These are phyloP conservation scores for Diceros bicornis DNA, from an alignment of 2,797 vertebrate genomes.

Conservation along the genomic window DNA sequence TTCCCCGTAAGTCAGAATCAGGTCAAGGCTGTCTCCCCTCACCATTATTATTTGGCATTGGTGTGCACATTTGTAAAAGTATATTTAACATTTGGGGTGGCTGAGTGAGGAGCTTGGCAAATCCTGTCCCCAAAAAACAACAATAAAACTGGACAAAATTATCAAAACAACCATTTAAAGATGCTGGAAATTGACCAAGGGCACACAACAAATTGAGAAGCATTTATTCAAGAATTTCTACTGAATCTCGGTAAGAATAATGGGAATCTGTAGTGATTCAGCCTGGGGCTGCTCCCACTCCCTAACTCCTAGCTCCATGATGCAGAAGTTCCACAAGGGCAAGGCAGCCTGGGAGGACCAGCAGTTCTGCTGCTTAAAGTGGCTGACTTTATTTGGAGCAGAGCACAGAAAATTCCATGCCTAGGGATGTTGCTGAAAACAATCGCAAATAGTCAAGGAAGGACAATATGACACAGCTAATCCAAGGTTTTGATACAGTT, in stretches of 20 bases:
- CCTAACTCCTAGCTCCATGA: background rate
- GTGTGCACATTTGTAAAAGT: background rate
- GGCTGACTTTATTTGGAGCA: background rate
- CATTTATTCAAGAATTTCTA: constrained; percentile 20
- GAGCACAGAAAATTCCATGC: background rate
- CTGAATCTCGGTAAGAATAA: background rate
- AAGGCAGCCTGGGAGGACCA: background rate
- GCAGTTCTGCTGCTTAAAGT: background rate
- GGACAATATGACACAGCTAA: background rate
- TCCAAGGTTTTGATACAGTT: background rate
- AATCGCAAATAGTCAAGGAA: background rate
- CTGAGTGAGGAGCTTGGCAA: background rate
- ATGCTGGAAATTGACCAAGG: background rate
- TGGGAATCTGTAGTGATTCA: background rate
- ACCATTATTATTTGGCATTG: background rate
- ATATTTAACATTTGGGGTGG: background rate
- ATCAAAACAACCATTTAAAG: background rate
- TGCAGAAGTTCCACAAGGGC: background rate
- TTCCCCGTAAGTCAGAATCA: background rate
- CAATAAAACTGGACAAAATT: constrained; percentile 8
- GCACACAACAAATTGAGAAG: background rate
- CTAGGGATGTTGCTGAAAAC: background rate
- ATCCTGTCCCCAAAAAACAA: background rate
- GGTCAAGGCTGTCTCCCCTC: background rate
- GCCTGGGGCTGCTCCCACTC: background rate